Evolutionary conservation across 2,113 vertebrate species (phyloP).

Genomic region (Phaethornis superciliosus): DNA sequence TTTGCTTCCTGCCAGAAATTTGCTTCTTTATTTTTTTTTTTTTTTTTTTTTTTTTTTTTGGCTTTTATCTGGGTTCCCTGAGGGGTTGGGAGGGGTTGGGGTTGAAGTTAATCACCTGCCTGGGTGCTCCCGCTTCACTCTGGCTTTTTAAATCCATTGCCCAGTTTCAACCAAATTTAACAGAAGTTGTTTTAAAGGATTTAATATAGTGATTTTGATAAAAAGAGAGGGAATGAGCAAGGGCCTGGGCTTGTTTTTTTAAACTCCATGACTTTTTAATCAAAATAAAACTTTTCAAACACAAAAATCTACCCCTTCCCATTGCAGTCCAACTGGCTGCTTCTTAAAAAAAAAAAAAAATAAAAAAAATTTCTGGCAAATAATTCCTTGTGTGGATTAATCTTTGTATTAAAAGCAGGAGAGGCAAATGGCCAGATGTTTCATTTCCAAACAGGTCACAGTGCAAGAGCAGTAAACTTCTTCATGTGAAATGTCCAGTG

Average conservation of each 20-base stretch:
- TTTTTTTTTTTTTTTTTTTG: too few relatives aligned
- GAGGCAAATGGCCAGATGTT: constrained; percentile 59
- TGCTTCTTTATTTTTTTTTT: not conserved
- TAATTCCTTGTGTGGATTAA: constrained; percentile 20
- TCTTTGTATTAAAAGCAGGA: constrained; percentile 44
- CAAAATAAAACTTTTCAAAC: not conserved
- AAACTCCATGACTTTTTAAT: not conserved
- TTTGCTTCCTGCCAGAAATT: not conserved
- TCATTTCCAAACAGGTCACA: constrained; percentile 74
- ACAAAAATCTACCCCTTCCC: fast-evolving
- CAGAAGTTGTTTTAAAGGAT: fast-evolving
- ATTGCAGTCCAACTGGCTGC: not conserved
- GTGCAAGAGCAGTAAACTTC: constrained; percentile 66
- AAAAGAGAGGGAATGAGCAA: not conserved
- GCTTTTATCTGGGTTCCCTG: fast-evolving
- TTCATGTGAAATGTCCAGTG: constrained; percentile 66
- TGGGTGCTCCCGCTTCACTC: fast-evolving
- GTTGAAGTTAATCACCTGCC: not conserved
- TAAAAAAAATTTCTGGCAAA: constrained; percentile 24
- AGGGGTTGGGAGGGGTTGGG: too few relatives aligned
- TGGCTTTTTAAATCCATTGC: fast-evolving
- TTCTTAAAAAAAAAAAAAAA: not conserved
- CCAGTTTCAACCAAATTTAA: not conserved
- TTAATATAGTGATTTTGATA: not conserved
- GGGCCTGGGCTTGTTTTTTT: not conserved